These are phyloP conservation scores for Ephialtes manifestator DNA, from an alignment of 2,888 invertebrate species.

Conservation along the genomic window DNA sequence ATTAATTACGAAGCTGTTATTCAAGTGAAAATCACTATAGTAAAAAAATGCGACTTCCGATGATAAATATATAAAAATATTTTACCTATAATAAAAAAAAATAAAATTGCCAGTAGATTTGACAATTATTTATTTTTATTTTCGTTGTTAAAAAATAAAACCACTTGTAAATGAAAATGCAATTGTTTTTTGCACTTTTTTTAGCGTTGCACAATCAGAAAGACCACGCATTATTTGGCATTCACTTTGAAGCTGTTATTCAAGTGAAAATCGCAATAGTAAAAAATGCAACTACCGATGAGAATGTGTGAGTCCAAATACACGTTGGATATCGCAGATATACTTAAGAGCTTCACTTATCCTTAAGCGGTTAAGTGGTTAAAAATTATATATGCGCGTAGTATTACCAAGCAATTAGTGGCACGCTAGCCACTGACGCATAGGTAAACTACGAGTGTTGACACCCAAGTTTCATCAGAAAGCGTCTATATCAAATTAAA, in stretches of 20 bases:
- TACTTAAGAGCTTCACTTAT: not conserved
- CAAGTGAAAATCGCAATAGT: not conserved
- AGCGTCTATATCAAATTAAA: not conserved
- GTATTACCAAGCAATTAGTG: constrained; percentile 2
- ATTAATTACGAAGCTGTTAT: too few species aligned
- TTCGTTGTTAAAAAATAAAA: too few species aligned
- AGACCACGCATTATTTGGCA: too few species aligned
- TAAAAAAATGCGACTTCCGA: too few species aligned
- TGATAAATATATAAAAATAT: too few species aligned
- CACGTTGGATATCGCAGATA: not conserved
- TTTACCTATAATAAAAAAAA: too few species aligned
- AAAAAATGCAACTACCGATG: not conserved
- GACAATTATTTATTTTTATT: not conserved
- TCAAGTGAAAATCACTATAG: not conserved
- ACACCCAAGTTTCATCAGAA: constrained; percentile 22
- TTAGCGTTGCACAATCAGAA: too few species aligned
- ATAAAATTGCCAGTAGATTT: not conserved
- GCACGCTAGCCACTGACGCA: constrained; percentile 19
- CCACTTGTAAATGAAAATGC: too few species aligned
- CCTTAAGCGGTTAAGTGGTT: not conserved
- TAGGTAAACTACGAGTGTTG: constrained; percentile 5
- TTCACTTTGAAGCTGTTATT: too few species aligned
- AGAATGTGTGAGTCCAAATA: not conserved
- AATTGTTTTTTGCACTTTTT: too few species aligned
- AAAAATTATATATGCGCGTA: constrained; percentile 29